Evolutionary conservation across 1,140 invertebrate genomes (phyloP), one percentile per base, ranked within the genome.

Genomic region (Ceratosolen fusciceps): DNA sequence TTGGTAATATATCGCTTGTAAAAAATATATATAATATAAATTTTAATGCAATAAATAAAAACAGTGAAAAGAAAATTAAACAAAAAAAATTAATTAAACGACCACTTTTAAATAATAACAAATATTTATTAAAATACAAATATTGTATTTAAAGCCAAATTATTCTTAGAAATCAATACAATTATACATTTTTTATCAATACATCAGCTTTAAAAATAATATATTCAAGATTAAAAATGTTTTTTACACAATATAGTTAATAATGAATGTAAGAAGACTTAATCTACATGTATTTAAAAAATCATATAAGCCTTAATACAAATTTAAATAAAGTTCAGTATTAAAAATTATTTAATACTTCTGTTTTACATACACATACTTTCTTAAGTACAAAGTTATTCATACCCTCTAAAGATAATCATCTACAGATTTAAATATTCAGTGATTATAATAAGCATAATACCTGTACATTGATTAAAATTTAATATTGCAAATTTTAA

Each of bases 401-500:
- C 39, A 47, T 60, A 47, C 19, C 34, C 47, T 71, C 39, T 71
- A 54, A 34, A 70, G 24, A 77, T 71, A 58, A 54, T 39, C 52
- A 37, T 54, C 70, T 56, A 71, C 67, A 60, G 16, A 70, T 47
- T 71, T 77, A 8, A 26, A 47, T 43, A 10, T 71, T 70, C 34
- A 39, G 0, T 68, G 29, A 70, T 77, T 77, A 43, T 71, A 39
- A 34, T 58, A 72, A 52, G 71, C 14, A 68, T 58, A 58, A 58
- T 58, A 71, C 37, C 26, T 77, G 62, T 62, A 77, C 34, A 71
- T 31, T 58, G 29, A 37, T 77, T 56, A 77, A 14, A 21, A 71
- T 71, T 77, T 26, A 77, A 26, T 77, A 67, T 77, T 70, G 39
- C 56, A 71, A 71, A 71, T 76, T 68, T 76, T 68, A 52, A 24